Percentiles rank a stretch among this genome's conserved stretches.
Conservation (phyloP, 2,113 vertebrate genomes). For the Reinhardtius hippoglossoides region DNA sequence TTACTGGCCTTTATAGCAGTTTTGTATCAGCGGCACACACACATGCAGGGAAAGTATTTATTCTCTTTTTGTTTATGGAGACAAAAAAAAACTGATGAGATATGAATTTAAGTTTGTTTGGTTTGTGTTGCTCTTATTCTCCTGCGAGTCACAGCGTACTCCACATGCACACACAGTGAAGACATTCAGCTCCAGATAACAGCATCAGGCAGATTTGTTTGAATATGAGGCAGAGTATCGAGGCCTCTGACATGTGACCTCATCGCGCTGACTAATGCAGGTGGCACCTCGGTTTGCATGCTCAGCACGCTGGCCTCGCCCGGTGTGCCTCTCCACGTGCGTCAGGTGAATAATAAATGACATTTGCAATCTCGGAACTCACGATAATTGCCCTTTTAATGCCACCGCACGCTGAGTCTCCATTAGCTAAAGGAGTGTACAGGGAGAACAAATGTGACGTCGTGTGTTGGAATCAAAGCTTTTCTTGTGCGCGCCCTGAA, state of each 20-base stretch:
- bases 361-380: not conserved
- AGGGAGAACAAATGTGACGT: not conserved
- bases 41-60: not conserved
- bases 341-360: constrained; percentile 20
- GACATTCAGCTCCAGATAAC: constrained; percentile 26
- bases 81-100: not conserved
- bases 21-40: not conserved
- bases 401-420: not conserved
- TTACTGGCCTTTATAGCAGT: constrained; percentile 17
- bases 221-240: constrained; percentile 19
- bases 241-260: constrained; percentile 10
- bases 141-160: constrained; percentile 36
- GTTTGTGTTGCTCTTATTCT: not conserved
- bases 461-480: constrained; percentile 3
- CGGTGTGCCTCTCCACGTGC: not conserved
- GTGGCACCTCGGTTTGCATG: constrained; percentile 19
- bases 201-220: constrained; percentile 30
- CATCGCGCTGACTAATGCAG: constrained; percentile 13
- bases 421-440: not conserved
- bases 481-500: not conserved
- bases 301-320: not conserved
- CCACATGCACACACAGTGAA: not conserved
- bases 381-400: constrained; percentile 33
- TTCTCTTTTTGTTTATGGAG: constrained; percentile 4
- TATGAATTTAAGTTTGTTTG: not conserved